Evolutionary conservation across 2,113 vertebrate species (phyloP).

Genomic region (Neolamprologus longior): DNA sequence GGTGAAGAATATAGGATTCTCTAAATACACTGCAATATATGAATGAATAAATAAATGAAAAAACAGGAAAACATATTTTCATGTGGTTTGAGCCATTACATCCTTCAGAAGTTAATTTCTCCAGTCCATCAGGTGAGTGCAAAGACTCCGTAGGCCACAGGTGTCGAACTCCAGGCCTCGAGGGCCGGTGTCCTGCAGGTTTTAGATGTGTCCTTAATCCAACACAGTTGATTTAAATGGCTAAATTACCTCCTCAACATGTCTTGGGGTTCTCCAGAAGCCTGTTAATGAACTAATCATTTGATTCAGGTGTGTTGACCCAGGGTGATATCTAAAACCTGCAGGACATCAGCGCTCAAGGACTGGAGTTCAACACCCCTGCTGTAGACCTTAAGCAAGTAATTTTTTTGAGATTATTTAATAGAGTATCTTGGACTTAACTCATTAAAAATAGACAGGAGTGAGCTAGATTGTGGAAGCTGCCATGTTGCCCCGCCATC

Average conservation of each 20-base stretch:
- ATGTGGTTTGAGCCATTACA: background rate
- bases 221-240: background rate
- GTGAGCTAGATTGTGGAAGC: background rate
- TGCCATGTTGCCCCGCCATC: background rate
- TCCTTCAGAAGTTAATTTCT: background rate
- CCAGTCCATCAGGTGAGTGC: background rate
- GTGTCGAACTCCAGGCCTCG: fast-evolving
- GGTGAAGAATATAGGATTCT: background rate
- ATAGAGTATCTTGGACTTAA: background rate
- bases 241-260: fast-evolving
- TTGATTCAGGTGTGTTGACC: background rate
- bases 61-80: background rate
- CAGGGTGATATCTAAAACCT: background rate
- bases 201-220: background rate
- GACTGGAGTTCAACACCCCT: background rate
- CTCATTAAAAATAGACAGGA: background rate
- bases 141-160: background rate
- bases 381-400: background rate
- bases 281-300: background rate
- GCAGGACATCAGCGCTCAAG: fast-evolving
- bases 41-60: background rate
- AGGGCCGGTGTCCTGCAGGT: background rate
- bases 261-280: fast-evolving
- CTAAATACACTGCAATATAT: background rate
- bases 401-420: background rate